Evolutionary conservation across 1,140 invertebrate species (phyloP), one percentile per base, ranked within the genome.

Genomic region (Vanessa tameamea): DNA sequence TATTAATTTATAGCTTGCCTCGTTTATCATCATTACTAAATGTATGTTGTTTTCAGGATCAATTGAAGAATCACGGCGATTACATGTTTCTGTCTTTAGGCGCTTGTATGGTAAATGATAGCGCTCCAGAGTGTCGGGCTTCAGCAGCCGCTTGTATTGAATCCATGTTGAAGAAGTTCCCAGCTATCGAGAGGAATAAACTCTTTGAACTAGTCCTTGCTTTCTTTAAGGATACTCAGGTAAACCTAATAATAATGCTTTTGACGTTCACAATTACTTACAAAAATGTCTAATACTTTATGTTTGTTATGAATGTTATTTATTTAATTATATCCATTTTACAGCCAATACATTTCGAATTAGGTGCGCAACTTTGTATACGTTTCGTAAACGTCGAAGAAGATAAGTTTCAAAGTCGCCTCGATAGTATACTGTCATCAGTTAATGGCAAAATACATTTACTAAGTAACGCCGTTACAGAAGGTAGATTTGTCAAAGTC

Each of bases 81-180:
- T 93, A 96, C 3, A 94, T 98, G 59, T 96, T 98, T 79, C 82
- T 98, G 0, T 95, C 96, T 0, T 87, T 98, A 31, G 95, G 96
- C 16, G 94, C 95, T 0, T 89, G 95, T 70, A 91, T 97, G 77
- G 91, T 97, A 2, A 97, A 97, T 83, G 97, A 97, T 75, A 93
- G 95, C 3, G 95, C 95, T 57, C 92, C 95, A 9, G 90, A 93
- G 3, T 97, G 96, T 83, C 92, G 95, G 2, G 95, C 95, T 77
- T 91, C 94, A 12, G 94, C 95, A 26, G 96, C 96, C 0, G 89
- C 92, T n/a, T 95, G 95, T 69, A 91, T 97, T 13, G 94, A 95
- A 76, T 89, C 93, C 16, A 89, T 97, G 82, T 84, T 97, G 2
- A 85, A 81, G 0, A 93, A 94, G 48, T 73, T 97, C 3, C 88